Conservation (phyloP, 1,140 invertebrate species). For the Bacillus rossius region DNA sequence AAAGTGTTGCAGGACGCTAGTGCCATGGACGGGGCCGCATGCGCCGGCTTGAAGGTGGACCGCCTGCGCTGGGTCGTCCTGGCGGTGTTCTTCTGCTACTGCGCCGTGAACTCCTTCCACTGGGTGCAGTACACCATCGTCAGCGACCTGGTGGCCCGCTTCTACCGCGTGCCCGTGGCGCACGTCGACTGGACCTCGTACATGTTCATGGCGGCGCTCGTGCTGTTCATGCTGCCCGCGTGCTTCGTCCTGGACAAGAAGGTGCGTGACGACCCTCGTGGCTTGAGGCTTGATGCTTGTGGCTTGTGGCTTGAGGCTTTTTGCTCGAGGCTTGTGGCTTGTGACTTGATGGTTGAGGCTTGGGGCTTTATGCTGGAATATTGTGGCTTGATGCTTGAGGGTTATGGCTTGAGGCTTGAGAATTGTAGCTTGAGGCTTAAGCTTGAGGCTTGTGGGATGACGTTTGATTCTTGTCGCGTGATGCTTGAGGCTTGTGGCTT, state of each 20-base stretch:
- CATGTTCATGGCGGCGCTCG: conserved; percentile 60
- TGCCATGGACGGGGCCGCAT: neutral
- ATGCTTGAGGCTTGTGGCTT: too few species aligned
- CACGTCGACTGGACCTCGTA: conserved; percentile 57
- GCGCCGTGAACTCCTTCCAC: conserved; percentile 50
- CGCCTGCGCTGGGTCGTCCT: conserved; percentile 49
- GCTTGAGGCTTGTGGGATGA: too few species aligned
- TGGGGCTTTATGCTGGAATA: too few species aligned
- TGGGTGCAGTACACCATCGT: conserved; percentile 43
- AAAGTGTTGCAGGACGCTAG: too few species aligned
- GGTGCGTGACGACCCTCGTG: conserved; percentile 23
- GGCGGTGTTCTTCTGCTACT: conserved; percentile 48
- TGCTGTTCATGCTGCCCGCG: conserved; percentile 58
- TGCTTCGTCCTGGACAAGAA: conserved; percentile 50
- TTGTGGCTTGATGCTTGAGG: too few species aligned
- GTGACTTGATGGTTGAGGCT: too few species aligned
- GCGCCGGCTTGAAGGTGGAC: conserved; percentile 30
- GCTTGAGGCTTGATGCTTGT: too few species aligned
- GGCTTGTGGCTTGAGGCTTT: neutral
- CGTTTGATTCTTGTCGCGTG: too few species aligned
- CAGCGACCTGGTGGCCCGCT: conserved; percentile 31
- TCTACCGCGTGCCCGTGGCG: conserved; percentile 36
- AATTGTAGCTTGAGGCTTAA: too few species aligned
- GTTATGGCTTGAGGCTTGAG: too few species aligned
- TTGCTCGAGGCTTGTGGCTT: neutral